Conservation (phyloP, 1,140 invertebrate species). For the Drosophila guanche region DNA sequence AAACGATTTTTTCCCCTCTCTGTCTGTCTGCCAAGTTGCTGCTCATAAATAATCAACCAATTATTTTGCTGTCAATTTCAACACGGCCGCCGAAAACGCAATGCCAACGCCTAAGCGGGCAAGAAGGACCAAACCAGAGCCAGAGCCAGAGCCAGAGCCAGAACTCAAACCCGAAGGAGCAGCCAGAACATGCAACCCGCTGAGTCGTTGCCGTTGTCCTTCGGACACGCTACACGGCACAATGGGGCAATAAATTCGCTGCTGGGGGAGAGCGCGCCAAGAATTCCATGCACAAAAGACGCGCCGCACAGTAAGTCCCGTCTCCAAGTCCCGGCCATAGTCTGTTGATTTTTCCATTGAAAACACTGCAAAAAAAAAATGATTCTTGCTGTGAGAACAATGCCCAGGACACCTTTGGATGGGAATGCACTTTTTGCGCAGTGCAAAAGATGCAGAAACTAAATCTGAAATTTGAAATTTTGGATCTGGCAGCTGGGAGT, state of each 20-base stretch:
- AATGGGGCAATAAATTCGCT: constrained; percentile 73
- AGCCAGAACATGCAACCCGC: constrained; percentile 71
- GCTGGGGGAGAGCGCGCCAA: constrained; percentile 45
- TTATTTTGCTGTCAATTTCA: constrained; percentile 83
- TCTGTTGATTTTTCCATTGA: constrained; percentile 73
- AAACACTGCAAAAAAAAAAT: constrained; percentile 28
- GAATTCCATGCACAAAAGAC: constrained; percentile 50
- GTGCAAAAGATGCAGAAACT: constrained; percentile 7
- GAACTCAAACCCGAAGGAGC: constrained; percentile 3
- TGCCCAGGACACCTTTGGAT: too few species aligned
- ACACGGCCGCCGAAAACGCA: constrained; percentile 79
- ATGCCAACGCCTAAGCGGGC: constrained; percentile 56
- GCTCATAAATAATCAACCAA: constrained; percentile 82
- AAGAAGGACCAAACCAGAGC: constrained; percentile 9
- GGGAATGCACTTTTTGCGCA: neutral
- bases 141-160: neutral
- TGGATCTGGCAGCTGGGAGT: constrained; percentile 6
- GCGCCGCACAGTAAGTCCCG: constrained; percentile 14
- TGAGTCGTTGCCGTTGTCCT: constrained; percentile 52
- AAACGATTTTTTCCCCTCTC: constrained; percentile 34
- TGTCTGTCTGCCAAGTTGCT: constrained; percentile 54
- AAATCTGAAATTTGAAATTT: constrained; percentile 1
- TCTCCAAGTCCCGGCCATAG: constrained; percentile 48
- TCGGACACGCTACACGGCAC: constrained; percentile 73
- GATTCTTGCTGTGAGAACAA: too few species aligned